phyloP scores from a whole-genome alignment of 2,888 invertebrate genomes.

The Caenorhabditis uteleia region DNA sequence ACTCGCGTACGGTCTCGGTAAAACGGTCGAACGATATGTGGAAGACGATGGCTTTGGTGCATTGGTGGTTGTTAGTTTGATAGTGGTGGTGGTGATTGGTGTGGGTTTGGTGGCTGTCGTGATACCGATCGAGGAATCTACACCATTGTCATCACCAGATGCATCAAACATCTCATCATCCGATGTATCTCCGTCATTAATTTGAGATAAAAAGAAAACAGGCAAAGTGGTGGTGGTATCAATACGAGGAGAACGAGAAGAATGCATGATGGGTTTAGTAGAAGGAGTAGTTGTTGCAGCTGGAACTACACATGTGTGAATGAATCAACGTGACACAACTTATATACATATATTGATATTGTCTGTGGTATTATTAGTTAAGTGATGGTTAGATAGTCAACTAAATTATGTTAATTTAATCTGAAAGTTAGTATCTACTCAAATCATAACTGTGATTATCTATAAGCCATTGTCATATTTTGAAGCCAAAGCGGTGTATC shows the following conservation, averaged over 20 bases:
- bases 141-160: not conserved
- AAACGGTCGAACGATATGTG: constrained; percentile 32
- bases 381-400: too few relatives aligned
- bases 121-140: constrained; percentile 14
- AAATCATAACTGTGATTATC: too few relatives aligned
- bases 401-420: too few relatives aligned
- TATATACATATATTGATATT: too few relatives aligned
- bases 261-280: too few relatives aligned
- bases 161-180: constrained; percentile 35
- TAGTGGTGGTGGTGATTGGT: constrained; percentile 26
- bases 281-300: constrained; percentile 3
- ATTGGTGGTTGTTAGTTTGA: constrained; percentile 32
- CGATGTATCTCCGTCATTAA: constrained; percentile 34
- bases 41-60: constrained; percentile 28
- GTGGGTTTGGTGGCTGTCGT: constrained; percentile 38
- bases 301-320: not conserved
- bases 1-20: constrained; percentile 55
- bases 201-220: constrained; percentile 38
- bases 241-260: too few relatives aligned
- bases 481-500: too few relatives aligned
- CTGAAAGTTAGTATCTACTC: too few relatives aligned
- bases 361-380: too few relatives aligned
- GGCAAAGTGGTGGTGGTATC: constrained; percentile 34
- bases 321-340: too few relatives aligned
- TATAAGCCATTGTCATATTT: too few relatives aligned